phyloP scores from a whole-genome alignment of 2,888 invertebrate species.

The Ectemnius lituratus region DNA sequence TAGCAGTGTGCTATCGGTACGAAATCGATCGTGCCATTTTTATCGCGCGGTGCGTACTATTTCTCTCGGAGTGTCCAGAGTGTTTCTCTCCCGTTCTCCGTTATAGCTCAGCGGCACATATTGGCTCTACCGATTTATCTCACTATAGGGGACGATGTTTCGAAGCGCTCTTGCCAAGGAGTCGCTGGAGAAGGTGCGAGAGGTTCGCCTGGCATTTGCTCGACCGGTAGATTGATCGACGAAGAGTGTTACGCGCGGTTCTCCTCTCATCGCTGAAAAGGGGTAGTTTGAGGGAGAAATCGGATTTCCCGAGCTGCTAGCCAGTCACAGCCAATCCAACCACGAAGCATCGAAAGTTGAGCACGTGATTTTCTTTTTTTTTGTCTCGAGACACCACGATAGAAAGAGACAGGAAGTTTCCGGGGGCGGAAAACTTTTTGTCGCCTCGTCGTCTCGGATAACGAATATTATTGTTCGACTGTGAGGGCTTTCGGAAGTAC shows the following conservation, averaged over 20 bases:
- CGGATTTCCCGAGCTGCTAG: neutral
- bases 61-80: slow-evolving; percentile 1
- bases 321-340: neutral
- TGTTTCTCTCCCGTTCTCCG: neutral
- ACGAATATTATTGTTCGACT: slow-evolving; percentile 42
- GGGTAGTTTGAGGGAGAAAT: neutral
- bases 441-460: slow-evolving; percentile 7
- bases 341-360: neutral
- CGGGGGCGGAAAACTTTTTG: slow-evolving; percentile 12
- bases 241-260: neutral
- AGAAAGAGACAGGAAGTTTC: slow-evolving; percentile 21
- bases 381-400: slow-evolving; percentile 10
- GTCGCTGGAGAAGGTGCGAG: no score
- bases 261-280: neutral
- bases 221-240: neutral
- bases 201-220: no score
- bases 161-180: no score
- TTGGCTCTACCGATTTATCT: neutral
- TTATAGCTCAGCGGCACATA: neutral
- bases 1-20: slow-evolving; percentile 14
- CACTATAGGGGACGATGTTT: neutral
- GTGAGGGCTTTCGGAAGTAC: neutral
- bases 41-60: neutral
- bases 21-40: slow-evolving; percentile 28
- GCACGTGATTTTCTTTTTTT: neutral